A percentile compares a stretch with the other conserved stretches of the same genome.
Conservation (phyloP, 2,113 vertebrate species). For the Bubo bubo region DNA sequence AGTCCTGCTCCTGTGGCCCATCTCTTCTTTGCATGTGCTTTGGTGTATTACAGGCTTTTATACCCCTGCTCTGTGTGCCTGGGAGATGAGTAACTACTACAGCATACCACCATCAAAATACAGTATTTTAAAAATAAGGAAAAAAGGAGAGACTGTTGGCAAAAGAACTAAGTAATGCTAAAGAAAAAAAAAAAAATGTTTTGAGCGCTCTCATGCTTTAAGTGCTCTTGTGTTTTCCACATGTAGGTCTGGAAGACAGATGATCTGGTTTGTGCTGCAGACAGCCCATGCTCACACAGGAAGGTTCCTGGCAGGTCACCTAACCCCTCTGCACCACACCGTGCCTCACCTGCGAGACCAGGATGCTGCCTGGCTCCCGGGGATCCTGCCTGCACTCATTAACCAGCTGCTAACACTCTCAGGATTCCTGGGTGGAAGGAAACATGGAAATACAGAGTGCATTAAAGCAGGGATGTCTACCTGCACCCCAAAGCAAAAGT, state of each 20-base stretch:
- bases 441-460: not conserved
- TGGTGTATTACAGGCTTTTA: not conserved
- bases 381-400: not conserved
- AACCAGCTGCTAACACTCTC: not conserved
- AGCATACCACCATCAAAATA: not conserved
- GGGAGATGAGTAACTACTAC: not conserved
- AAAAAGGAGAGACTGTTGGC: not conserved
- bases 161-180: conserved; percentile 20
- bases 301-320: not conserved
- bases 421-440: not conserved
- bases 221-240: not conserved
- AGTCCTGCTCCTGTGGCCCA: not conserved
- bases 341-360: not conserved
- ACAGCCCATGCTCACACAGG: not conserved
- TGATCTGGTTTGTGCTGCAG: not conserved
- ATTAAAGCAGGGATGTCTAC: not conserved
- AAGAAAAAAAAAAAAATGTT: not conserved
- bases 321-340: not conserved
- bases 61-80: not conserved
- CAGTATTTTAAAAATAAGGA: not conserved
- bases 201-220: not conserved
- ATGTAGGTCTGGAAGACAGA: conserved; percentile 16
- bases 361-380: fast-evolving
- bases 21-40: not conserved
- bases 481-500: not conserved